Evolutionary conservation across 2,113 vertebrate genomes (phyloP), one percentile per base, ranked within the genome.

Genomic region (Stigmatopora argus): DNA sequence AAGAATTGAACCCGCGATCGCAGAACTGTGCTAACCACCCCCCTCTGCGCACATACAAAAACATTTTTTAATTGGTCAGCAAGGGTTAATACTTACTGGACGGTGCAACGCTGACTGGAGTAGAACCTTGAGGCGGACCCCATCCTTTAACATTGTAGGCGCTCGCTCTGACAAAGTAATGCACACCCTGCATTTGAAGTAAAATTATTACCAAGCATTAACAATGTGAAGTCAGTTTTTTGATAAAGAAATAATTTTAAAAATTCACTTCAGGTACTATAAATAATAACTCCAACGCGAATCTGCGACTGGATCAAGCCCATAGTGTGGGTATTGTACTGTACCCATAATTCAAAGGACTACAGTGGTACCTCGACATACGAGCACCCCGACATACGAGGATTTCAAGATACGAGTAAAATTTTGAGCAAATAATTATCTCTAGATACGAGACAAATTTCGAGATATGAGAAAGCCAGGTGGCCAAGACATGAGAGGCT

Each of bases 121-220:
- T 72, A 5, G 89, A 89, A 74, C 58, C 69, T 80, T 87, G 87
- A 64, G 87, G 70, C 2, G 74, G 85, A 13, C 91, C 90, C 90
- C 90, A 92, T 79, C 91, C 91, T 74, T 86, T 90, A 69, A 90
- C 83, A 18, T 92, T 92, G 82, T 80, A 89, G 65, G 88, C 87
- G 21, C 83, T 86, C 58, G 84, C 90, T 75, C 89, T 87, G 23
- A 92, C 86, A 62, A 86, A 90, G 81, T 90, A 91, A 59, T 81
- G 81, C 59, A 79, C 72, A 71, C 90, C 91, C 91, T 92, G 82
- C 38, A 66, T 79, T 75, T 61, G 56, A 67, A 84, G 48, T 75
- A 74, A 81, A 35, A 80, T 23, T 9, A 26, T 38, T 64, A 75
- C 57, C 18, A 12, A 69, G 71, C 64, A 76, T 77, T 74, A 83